Conservation (phyloP, 2,113 vertebrate genomes). For the Pontoporia blainvillei region DNA sequence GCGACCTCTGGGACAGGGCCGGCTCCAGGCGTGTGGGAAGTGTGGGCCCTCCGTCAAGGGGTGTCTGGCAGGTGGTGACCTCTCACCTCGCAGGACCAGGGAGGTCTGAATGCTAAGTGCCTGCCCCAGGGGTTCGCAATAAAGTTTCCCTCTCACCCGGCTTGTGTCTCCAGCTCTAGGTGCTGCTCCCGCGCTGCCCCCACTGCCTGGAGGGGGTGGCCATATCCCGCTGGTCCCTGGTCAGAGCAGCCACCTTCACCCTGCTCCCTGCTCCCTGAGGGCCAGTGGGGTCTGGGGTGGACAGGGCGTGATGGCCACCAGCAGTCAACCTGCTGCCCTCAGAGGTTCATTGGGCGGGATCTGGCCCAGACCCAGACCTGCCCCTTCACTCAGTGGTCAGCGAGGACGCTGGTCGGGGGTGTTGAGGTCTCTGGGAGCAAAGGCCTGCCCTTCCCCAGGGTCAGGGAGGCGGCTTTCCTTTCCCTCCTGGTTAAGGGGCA, state of each 20-base stretch:
- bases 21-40: not conserved
- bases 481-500: not conserved
- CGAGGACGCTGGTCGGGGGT: too few species aligned
- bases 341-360: not conserved
- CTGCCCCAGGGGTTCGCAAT: slow-evolving; percentile 41
- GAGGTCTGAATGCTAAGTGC: slow-evolving; percentile 30
- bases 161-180: not conserved
- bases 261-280: not conserved
- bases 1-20: not conserved
- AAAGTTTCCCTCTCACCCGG: slow-evolving; percentile 24
- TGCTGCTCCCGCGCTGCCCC: not conserved
- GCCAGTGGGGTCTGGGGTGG: not conserved
- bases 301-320: accelerated
- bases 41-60: not conserved
- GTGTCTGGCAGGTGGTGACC: not conserved
- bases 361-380: not conserved
- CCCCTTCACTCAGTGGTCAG: not conserved
- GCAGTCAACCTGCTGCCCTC: not conserved
- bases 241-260: not conserved
- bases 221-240: not conserved
- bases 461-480: not conserved
- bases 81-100: not conserved
- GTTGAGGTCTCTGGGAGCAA: not conserved
- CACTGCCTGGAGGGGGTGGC: not conserved
- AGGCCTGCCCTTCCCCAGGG: not conserved